These are phyloP conservation scores for Pyxicephalus adspersus DNA, from an alignment of 2,113 vertebrate genomes.

Conservation along the genomic window DNA sequence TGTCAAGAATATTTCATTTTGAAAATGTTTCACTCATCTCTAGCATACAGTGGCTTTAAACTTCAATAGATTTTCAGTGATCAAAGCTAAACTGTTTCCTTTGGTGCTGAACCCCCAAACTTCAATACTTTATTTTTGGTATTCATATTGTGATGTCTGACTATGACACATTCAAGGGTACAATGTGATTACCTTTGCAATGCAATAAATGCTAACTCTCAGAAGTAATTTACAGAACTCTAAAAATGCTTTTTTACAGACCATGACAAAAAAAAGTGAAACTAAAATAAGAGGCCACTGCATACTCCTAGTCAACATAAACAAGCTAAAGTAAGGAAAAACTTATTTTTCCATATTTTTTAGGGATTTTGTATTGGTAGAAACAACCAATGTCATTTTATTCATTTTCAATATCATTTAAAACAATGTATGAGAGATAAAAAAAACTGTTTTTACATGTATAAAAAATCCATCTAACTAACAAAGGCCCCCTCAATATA, in stretches of 20 bases:
- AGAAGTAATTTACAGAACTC: slow-evolving; percentile 16
- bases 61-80: slow-evolving; percentile 41
- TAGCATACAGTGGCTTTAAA: slow-evolving; percentile 34
- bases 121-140: slow-evolving; percentile 40
- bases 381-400: too few relatives aligned
- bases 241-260: slow-evolving; percentile 9
- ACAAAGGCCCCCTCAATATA: too few relatives aligned
- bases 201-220: slow-evolving; percentile 15
- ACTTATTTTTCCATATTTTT: too few relatives aligned
- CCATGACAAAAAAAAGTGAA: slow-evolving; percentile 7
- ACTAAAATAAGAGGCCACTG: not conserved
- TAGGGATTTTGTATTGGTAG: too few relatives aligned
- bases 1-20: slow-evolving; percentile 52
- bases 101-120: slow-evolving; percentile 47
- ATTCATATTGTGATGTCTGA: slow-evolving; percentile 47
- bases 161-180: slow-evolving; percentile 22
- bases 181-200: slow-evolving; percentile 33
- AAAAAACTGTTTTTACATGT: too few relatives aligned
- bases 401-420: too few relatives aligned
- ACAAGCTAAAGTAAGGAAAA: not conserved
- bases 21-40: slow-evolving; percentile 47
- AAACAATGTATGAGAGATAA: too few relatives aligned
- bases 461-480: too few relatives aligned
- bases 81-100: slow-evolving; percentile 44
- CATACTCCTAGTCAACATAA: not conserved